Conservation (phyloP, 2,113 vertebrate species). For the Heloderma charlesbogerti region DNA sequence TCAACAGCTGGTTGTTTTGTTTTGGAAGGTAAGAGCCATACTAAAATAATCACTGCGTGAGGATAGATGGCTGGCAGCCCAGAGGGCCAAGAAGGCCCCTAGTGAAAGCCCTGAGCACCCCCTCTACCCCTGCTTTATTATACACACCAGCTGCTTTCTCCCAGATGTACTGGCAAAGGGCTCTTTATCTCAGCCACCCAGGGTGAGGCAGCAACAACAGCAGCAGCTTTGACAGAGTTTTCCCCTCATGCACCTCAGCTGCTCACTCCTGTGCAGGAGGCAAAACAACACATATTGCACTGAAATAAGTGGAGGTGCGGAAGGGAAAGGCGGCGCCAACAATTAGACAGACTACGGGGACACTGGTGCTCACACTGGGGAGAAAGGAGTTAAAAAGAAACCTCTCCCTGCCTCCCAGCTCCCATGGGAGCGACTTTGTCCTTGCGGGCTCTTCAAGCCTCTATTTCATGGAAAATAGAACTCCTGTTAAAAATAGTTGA, state of each 20-base stretch:
- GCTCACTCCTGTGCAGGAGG: neutral
- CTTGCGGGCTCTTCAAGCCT: neutral
- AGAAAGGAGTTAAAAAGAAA: neutral
- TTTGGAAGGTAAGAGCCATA: neutral
- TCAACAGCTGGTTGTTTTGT: neutral
- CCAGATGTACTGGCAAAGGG: neutral
- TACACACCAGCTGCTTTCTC: neutral
- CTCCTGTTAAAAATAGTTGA: neutral
- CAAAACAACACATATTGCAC: neutral
- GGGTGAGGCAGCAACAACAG: neutral
- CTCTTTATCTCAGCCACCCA: neutral
- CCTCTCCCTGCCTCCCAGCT: neutral
- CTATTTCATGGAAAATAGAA: neutral
- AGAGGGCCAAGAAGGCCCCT: neutral
- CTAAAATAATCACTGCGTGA: neutral
- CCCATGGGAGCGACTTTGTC: neutral
- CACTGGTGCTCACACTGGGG: neutral
- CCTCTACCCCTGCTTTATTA: neutral
- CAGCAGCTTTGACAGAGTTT: neutral
- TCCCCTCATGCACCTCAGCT: neutral
- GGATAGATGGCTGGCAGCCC: too few relatives aligned
- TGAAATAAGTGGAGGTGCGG: too few relatives aligned
- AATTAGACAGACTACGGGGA: neutral
- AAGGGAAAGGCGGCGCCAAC: neutral
- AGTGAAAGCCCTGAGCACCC: neutral